Conservation (phyloP, 2,888 invertebrate genomes). For the Pandemis cinnamomeana region DNA sequence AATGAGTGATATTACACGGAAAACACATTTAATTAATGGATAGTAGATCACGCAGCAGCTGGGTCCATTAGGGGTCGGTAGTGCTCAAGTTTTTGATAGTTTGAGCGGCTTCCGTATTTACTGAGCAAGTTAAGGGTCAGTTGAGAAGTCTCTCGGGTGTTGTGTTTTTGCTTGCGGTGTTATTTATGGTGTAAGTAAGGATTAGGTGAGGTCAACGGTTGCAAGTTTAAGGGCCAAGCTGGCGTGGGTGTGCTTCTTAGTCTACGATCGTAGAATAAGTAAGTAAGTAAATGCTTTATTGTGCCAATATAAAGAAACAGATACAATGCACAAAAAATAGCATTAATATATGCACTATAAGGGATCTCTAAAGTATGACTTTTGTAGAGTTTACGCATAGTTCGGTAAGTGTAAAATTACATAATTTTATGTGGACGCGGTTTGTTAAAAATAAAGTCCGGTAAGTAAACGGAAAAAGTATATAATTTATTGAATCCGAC, state of each 20-base stretch:
- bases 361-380: neutral
- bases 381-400: too few relatives aligned
- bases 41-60: conserved; percentile 55
- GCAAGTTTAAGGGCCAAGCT: neutral
- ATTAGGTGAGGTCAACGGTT: conserved; percentile 3
- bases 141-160: conserved; percentile 64
- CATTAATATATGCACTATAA: too few relatives aligned
- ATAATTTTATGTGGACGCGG: too few relatives aligned
- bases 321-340: too few relatives aligned
- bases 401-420: too few relatives aligned
- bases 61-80: conserved; percentile 66
- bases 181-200: conserved; percentile 35
- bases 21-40: conserved; percentile 58
- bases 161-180: conserved; percentile 44
- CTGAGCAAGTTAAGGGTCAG: conserved; percentile 81
- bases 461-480: too few relatives aligned
- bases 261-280: neutral
- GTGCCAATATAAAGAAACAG: too few relatives aligned
- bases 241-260: neutral
- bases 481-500: too few relatives aligned
- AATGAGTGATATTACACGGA: conserved; percentile 46
- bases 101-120: conserved; percentile 81
- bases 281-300: too few relatives aligned
- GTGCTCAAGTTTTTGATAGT: conserved; percentile 82
- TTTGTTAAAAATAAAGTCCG: too few relatives aligned